Evolutionary conservation across 1,140 invertebrate species (phyloP).

Genomic region (Conopomorpha cramerella): DNA sequence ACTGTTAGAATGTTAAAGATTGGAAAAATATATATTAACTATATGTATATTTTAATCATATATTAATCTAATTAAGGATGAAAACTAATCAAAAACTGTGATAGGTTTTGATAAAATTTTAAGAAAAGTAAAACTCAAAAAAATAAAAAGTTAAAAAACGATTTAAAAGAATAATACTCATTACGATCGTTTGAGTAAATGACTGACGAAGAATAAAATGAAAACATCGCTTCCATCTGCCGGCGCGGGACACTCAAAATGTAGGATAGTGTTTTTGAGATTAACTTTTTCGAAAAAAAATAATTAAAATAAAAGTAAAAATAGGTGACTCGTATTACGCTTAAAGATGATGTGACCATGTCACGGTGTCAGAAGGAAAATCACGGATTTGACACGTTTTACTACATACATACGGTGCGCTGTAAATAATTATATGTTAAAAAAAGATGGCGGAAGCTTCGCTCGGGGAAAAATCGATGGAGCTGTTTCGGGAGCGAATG

Average conservation of each 20-base stretch:
- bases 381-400: constrained; percentile 11
- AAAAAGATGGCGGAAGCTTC: not conserved
- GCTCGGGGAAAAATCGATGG: constrained; percentile 39
- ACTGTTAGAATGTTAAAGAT: constrained; percentile 57
- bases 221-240: too few relatives aligned
- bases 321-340: constrained; percentile 10
- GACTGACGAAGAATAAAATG: too few relatives aligned
- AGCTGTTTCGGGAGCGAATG: constrained; percentile 15
- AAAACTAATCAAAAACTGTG: constrained; percentile 61
- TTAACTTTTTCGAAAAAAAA: constrained; percentile 31
- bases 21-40: constrained; percentile 58
- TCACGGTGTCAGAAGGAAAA: constrained; percentile 10
- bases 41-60: constrained; percentile 60
- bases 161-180: too few relatives aligned
- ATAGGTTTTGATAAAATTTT: constrained; percentile 62
- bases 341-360: constrained; percentile 14
- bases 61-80: constrained; percentile 58
- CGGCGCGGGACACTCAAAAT: constrained; percentile 10
- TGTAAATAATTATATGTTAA: not conserved
- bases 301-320: too few relatives aligned
- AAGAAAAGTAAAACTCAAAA: constrained; percentile 35
- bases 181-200: too few relatives aligned
- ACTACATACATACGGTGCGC: too few relatives aligned
- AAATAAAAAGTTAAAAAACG: too few relatives aligned
- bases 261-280: constrained; percentile 54